These are phyloP conservation scores for Spermophilus dauricus DNA, from an alignment of 2,113 vertebrate genomes.

Conservation along the genomic window DNA sequence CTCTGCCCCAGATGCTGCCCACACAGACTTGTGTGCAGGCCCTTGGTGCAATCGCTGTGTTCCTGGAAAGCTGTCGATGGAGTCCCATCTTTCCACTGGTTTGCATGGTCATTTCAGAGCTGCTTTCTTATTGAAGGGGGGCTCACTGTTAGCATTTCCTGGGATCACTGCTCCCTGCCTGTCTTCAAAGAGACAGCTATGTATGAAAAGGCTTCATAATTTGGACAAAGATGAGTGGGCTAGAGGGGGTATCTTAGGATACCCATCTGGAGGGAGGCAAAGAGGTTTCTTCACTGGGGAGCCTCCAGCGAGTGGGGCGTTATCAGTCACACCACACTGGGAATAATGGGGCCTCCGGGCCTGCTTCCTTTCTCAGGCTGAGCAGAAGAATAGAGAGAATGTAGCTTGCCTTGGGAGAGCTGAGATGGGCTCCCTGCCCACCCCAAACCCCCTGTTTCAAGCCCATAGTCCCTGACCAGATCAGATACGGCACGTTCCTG, in stretches of 20 bases:
- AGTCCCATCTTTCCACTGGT: background rate
- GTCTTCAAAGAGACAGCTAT: background rate
- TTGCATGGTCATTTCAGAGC: background rate
- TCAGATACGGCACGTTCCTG: conserved; percentile 83
- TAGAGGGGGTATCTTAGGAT: too few relatives aligned
- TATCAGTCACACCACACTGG: background rate
- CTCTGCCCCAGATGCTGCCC: background rate
- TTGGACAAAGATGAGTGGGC: background rate
- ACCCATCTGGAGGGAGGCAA: background rate
- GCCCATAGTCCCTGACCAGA: conserved; percentile 51
- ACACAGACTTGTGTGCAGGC: background rate
- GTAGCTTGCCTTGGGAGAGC: background rate
- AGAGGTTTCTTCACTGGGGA: background rate
- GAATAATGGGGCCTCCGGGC: background rate
- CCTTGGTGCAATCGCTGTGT: background rate
- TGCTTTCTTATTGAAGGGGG: background rate
- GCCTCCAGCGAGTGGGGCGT: background rate
- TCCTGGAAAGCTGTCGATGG: conserved; percentile 11
- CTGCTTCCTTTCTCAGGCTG: background rate
- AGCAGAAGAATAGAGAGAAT: background rate
- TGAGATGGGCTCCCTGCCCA: conserved; percentile 71
- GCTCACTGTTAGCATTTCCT: background rate
- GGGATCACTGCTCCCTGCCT: background rate
- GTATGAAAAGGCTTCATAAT: background rate
- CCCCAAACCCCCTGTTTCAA: conserved; percentile 48